phyloP scores from a whole-genome alignment of 2,888 invertebrate genomes.

The Nineta flava region DNA sequence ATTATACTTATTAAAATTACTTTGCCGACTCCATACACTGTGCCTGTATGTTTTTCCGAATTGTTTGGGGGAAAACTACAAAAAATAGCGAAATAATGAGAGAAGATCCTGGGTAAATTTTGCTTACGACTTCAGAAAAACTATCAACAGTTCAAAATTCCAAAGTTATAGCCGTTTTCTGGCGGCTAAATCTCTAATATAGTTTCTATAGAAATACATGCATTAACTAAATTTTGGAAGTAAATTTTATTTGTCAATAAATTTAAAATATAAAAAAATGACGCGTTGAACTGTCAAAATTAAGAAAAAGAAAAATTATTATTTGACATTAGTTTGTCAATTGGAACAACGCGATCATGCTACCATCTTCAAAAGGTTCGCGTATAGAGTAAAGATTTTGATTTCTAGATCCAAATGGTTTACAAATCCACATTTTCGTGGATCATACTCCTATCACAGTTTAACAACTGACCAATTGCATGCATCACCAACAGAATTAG shows the following conservation, averaged over 20 bases:
- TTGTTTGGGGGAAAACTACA: too few species aligned
- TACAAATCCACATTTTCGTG: constrained; percentile 48
- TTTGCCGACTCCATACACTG: too few species aligned
- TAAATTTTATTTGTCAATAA: constrained; percentile 33
- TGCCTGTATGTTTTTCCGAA: too few species aligned
- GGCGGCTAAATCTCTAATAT: too few species aligned
- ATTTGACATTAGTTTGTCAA: too few species aligned
- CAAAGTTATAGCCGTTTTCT: too few species aligned
- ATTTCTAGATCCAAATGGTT: constrained; percentile 50
- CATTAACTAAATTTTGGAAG: constrained; percentile 32
- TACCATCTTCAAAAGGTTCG: not conserved
- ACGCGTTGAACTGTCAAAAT: constrained; percentile 18
- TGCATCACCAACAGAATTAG: constrained; percentile 34
- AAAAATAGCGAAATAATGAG: not conserved
- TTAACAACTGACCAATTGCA: constrained; percentile 32
- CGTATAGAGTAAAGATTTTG: not conserved
- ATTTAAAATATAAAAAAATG: constrained; percentile 33
- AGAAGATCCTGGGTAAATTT: constrained; percentile 35
- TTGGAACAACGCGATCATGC: constrained; percentile 13
- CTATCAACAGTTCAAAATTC: too few species aligned
- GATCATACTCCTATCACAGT: constrained; percentile 52
- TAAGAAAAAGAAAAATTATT: too few species aligned
- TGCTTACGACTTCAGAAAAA: constrained; percentile 32
- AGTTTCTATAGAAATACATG: too few species aligned
- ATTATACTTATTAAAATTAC: too few species aligned